Base-by-base conservation (phyloP, 1,140 invertebrate species). In the Homalodisca vitripennis region DNA sequence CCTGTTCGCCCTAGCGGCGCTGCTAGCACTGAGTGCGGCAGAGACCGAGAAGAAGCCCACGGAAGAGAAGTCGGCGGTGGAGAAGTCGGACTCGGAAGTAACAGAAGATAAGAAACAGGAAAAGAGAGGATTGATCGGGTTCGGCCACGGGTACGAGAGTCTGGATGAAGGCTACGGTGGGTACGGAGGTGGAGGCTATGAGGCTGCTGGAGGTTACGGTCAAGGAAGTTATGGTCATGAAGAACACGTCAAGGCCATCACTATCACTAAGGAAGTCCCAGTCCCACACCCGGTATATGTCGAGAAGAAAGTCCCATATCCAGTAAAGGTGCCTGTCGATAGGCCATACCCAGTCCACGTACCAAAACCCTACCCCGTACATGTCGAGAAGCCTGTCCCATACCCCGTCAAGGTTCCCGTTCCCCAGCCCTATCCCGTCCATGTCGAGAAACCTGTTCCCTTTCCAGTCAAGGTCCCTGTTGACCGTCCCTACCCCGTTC, bases 401-500 rank as follows among this genome's bases (percentile, higher is more conserved):
- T 81, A 82, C 47, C 88, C 88, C 20, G 88, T 90, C 1, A 86
- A 89, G 77, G 88, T 90, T 17, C 88, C 86, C 22, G 86, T 91
- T n/a, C 85, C 87, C 1, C 83, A 85, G 47, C 89, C 88, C 0
- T 90, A 90, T 77, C 88, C 89, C 55, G 89, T 78, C 12, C 74
- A 73, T 22, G 75, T 91, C 1, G 87, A 88, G 74, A 90, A 89
- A 74, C 81, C 88, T 71, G 83, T 89, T 10, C 89, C 90, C 30
- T 87, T 86, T 75, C 89, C 89, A 76, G 85, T 88, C 13, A 88
- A 89, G 75, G 87, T 90, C 41, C 84, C 84, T 29, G 89, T 92
- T 27, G 90, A 92, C 80, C 91, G 89, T 78, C 90, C 89, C 34
- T 86, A 89, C 65, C 86, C 87, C 73, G 84, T 89, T 27, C 84